phyloP scores from a whole-genome alignment of 2,797 vertebrate species.

The Rachycentron canadum region DNA sequence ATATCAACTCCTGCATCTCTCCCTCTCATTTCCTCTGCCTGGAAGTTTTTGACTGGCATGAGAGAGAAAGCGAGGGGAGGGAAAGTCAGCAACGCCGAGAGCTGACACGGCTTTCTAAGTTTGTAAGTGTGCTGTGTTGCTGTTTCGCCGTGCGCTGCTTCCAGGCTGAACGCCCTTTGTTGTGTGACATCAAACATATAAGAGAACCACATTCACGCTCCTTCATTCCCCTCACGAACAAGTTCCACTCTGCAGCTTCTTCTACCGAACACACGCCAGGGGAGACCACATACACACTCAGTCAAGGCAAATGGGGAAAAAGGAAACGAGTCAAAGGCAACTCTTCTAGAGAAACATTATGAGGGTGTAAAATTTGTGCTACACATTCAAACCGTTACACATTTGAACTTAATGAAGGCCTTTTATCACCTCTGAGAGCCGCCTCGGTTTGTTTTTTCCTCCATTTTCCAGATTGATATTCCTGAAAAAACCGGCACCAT shows the following conservation, averaged over 20 bases:
- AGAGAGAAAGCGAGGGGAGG: slow-evolving; percentile 9
- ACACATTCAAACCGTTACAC: slow-evolving; percentile 24
- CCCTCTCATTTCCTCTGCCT: slow-evolving; percentile 46
- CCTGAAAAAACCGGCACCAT: slow-evolving; percentile 23
- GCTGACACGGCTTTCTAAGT: slow-evolving; percentile 68
- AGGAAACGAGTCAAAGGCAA: slow-evolving; percentile 37
- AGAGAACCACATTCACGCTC: slow-evolving; percentile 38
- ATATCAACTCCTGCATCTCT: slow-evolving; percentile 43
- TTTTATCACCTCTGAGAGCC: slow-evolving; percentile 51
- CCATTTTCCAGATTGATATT: slow-evolving; percentile 37
- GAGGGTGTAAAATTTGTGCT: slow-evolving; percentile 44
- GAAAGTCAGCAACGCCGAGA: slow-evolving; percentile 45
- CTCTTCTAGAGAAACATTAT: slow-evolving; percentile 44
- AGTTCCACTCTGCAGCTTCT: slow-evolving; percentile 55
- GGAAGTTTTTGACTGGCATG: slow-evolving; percentile 56
- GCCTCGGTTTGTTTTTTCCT: slow-evolving; percentile 34
- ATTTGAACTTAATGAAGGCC: slow-evolving; percentile 56
- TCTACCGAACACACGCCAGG: slow-evolving; percentile 35
- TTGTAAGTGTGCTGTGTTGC: slow-evolving; percentile 59
- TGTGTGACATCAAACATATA: slow-evolving; percentile 71
- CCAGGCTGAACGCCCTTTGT: slow-evolving; percentile 62
- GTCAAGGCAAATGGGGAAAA: slow-evolving; percentile 37
- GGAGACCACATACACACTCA: slow-evolving; percentile 40
- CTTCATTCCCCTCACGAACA: slow-evolving; percentile 39
- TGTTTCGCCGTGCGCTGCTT: slow-evolving; percentile 48